phyloP scores from a whole-genome alignment of 2,113 vertebrate genomes.

The Nesogale talazaci region DNA sequence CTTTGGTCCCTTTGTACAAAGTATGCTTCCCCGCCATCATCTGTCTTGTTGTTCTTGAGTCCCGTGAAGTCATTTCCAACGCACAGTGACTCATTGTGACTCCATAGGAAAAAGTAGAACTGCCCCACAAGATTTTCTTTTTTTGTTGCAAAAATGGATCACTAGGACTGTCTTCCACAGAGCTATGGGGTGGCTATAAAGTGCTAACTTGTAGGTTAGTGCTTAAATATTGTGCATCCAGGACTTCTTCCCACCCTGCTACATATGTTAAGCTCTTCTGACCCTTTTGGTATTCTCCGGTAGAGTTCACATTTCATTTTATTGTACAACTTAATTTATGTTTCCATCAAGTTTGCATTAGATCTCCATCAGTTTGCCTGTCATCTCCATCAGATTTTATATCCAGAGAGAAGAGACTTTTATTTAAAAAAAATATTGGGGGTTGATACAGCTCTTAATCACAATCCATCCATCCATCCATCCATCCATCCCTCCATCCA shows the following conservation, averaged over 20 bases:
- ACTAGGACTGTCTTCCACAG: neutral
- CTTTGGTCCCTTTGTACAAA: neutral
- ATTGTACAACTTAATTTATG: neutral
- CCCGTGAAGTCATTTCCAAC: neutral
- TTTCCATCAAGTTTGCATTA: neutral
- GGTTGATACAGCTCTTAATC: no score
- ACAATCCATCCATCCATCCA: no score
- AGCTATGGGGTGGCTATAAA: neutral
- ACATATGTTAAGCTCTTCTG: neutral
- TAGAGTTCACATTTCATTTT: conserved; percentile 20
- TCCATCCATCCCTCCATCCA: no score
- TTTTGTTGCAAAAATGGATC: neutral
- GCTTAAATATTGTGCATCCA: neutral
- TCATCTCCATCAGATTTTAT: conserved; percentile 23
- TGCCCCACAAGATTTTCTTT: neutral
- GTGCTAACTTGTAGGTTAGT: neutral
- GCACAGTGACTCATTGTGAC: neutral
- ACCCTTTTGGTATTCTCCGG: conserved; percentile 8
- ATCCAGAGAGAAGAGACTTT: neutral
- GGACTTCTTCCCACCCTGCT: neutral
- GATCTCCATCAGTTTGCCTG: neutral
- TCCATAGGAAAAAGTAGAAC: neutral
- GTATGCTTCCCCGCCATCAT: neutral
- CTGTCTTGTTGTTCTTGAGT: neutral
- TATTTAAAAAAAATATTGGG: neutral